Evolutionary conservation across 1,140 invertebrate genomes (phyloP).

Genomic region (Drosophila asahinai): DNA sequence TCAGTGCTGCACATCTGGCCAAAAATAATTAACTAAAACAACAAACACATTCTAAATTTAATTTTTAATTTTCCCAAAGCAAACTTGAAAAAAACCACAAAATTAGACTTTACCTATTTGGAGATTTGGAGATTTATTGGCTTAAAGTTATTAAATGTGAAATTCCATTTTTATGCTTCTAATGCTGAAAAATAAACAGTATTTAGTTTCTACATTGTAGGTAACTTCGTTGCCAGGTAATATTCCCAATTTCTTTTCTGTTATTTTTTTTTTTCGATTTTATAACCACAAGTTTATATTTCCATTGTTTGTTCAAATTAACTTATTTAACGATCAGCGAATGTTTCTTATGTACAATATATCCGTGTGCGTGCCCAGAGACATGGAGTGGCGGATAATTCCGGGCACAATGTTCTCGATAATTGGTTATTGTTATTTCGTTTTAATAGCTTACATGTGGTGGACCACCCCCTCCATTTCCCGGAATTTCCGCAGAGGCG

Average conservation of each 20-base stretch:
- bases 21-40: background rate
- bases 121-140: too few species aligned
- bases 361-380: constrained; percentile 8
- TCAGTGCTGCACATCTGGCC: constrained; percentile 8
- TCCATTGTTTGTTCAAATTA: constrained; percentile 27
- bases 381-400: constrained; percentile 27
- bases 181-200: too few species aligned
- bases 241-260: background rate
- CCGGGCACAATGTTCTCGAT: constrained; percentile 34
- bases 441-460: constrained; percentile 56
- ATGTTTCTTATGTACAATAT: background rate
- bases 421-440: constrained; percentile 41
- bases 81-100: background rate
- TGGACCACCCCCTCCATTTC: constrained; percentile 20
- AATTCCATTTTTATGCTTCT: too few species aligned
- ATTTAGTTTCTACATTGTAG: too few species aligned
- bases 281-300: constrained; percentile 6
- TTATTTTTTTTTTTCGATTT: background rate
- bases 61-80: background rate
- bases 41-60: constrained; percentile 3
- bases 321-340: constrained; percentile 9
- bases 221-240: background rate
- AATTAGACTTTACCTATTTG: too few species aligned
- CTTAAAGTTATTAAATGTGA: too few species aligned
- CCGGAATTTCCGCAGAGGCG: constrained; percentile 17